These are phyloP conservation scores for Adela reaumurella DNA, from an alignment of 2,888 invertebrate species.

Conservation along the genomic window DNA sequence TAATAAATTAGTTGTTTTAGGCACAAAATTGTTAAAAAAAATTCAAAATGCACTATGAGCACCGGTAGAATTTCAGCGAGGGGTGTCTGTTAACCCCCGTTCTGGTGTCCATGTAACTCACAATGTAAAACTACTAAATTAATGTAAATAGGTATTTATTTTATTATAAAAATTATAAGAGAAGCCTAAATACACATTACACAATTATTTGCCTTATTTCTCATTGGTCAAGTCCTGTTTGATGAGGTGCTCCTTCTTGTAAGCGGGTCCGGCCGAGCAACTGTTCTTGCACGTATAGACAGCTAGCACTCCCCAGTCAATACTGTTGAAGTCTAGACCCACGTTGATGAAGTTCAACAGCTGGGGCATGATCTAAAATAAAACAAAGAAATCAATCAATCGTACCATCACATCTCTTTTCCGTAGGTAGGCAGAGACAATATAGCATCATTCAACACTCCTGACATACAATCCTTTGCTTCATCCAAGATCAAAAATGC, in stretches of 20 bases:
- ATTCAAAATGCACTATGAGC: no score
- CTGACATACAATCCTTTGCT: no score
- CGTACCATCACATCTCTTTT: no score
- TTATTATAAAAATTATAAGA: conserved; percentile 1
- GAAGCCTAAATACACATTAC: not conserved
- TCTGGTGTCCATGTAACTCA: not conserved
- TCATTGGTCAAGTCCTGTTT: conserved; percentile 73
- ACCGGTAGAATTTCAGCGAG: no score
- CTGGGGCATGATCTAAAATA: conserved; percentile 76
- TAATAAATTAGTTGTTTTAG: no score
- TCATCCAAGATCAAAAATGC: no score
- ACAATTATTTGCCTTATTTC: conserved; percentile 11
- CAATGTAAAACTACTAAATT: conserved; percentile 4
- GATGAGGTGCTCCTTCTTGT: conserved; percentile 74
- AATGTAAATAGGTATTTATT: conserved; percentile 1
- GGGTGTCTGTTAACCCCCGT: no score
- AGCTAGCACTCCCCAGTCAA: conserved; percentile 90
- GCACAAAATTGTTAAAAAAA: no score
- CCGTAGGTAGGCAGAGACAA: no score
- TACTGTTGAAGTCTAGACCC: conserved; percentile 53
- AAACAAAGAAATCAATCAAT: no score
- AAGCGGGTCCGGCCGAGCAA: conserved; percentile 64
- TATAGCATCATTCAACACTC: no score
- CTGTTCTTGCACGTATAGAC: conserved; percentile 83
- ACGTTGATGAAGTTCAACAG: conserved; percentile 66